Percentiles rank a stretch among this genome's conserved stretches.
These are phyloP conservation scores for Leptura quadrifasciata DNA, from an alignment of 2,888 invertebrate species.

Conservation along the genomic window DNA sequence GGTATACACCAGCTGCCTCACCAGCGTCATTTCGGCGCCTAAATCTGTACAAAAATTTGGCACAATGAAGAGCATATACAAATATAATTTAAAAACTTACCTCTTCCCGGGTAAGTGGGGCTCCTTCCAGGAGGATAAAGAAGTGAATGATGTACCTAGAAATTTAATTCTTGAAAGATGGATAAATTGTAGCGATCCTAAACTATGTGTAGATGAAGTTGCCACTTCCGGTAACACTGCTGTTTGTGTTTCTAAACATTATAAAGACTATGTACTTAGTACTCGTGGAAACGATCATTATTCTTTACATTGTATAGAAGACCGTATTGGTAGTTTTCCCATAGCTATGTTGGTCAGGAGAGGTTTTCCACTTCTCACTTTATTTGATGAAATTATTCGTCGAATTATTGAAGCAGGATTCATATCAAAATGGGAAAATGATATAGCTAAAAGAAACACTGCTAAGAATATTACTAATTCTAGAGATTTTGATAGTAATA, in stretches of 20 bases:
- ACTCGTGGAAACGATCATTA: background rate
- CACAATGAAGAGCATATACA: constrained; percentile 41
- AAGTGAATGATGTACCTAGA: background rate
- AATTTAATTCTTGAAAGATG: background rate
- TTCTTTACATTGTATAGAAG: background rate
- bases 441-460: background rate
- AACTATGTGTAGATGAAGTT: background rate
- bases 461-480: background rate
- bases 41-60: constrained; percentile 33
- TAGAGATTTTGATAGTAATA: background rate
- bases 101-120: background rate
- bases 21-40: constrained; percentile 39
- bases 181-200: background rate
- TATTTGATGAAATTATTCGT: background rate
- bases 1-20: constrained; percentile 34
- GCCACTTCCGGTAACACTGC: background rate
- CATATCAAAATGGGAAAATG: constrained; percentile 19
- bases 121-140: background rate
- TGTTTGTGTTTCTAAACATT: background rate
- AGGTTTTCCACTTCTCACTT: constrained; percentile 6
- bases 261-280: background rate
- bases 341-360: background rate
- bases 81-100: constrained; percentile 42
- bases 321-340: background rate
- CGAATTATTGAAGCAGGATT: constrained; percentile 11